These are phyloP conservation scores for Amiota communis DNA, from an alignment of 2,888 invertebrate species.

Conservation along the genomic window DNA sequence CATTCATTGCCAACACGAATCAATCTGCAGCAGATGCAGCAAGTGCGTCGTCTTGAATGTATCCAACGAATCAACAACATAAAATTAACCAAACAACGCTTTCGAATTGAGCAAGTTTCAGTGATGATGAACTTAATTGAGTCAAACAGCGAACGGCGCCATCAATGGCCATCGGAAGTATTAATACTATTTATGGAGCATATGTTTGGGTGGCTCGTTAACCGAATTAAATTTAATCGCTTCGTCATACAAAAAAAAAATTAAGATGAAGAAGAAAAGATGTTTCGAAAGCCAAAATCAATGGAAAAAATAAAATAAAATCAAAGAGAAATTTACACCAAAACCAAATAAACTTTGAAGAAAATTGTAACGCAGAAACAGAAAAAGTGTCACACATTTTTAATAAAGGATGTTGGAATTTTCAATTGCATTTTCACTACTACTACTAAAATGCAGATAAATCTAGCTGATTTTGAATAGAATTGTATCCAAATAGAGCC, in stretches of 20 bases:
- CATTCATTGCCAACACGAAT: background rate
- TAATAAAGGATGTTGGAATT: too few species aligned
- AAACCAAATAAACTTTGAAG: too few species aligned
- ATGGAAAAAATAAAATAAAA: too few species aligned
- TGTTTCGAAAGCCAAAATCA: background rate
- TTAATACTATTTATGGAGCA: background rate
- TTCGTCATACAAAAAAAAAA: background rate
- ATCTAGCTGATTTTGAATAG: too few species aligned
- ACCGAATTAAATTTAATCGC: background rate
- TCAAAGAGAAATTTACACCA: too few species aligned
- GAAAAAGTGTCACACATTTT: too few species aligned
- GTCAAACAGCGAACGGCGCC: background rate
- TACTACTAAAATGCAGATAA: too few species aligned
- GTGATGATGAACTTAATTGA: background rate
- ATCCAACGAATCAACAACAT: background rate
- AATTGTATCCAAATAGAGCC: too few species aligned
- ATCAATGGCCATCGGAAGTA: slow-evolving; percentile 7
- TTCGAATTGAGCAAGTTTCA: slow-evolving; percentile 18
- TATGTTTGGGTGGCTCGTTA: slow-evolving; percentile 3
- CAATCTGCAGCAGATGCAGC: background rate
- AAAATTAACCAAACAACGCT: background rate
- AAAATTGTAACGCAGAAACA: too few species aligned
- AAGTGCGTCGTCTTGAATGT: background rate
- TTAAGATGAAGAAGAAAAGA: background rate
- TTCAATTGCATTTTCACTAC: too few species aligned